Evolutionary conservation across 2,797 vertebrate genomes (phyloP), one percentile per base, ranked within the genome.

Genomic region (Heliangelus exortis): DNA sequence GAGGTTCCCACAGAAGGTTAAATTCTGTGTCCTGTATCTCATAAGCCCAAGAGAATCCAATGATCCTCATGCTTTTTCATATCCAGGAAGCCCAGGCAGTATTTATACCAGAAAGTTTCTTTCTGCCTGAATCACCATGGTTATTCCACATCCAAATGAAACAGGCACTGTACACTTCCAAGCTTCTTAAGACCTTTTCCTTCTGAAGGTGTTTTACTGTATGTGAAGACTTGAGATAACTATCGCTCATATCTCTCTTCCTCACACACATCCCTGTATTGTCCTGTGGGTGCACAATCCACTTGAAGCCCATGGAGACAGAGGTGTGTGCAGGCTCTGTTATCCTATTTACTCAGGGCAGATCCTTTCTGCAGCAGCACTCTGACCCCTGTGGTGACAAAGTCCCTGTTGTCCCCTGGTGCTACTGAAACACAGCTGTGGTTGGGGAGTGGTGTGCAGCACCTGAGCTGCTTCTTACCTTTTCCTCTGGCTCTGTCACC

Each of bases 201-300:
- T 92, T 55, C 77, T 79, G 74, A 63, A 94, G 86, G 59, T 91
- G 59, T 76, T 87, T 63, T 77, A 67, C 7, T 0, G 36, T 7
- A 20, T n/a, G 63, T 2, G 6, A 33, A 87, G 67, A 15, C 43
- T 26, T 14, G 6, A 91, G 85, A 79, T 92, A 50, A 53, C 68
- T 7, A 73, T 90, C 21, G 0, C 47, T 63, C 63, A 0, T 95
- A 90, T 92, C 90, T 94, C 36, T 62, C 86, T 96, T 95, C 93
- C 93, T 91, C 94, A 82, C 91, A 41, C 88, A 93, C 91, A 95
- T 93, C 92, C 92, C 95, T 85, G 87, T 87, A 89, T 93, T 96
- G 95, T 94, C 95, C 87, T 72, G 65, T 0, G 6, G 12, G 54
- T 72, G 68, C 82, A 87, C 68, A 65, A 19, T 17, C 89, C 84